phyloP scores from a whole-genome alignment of 1,140 invertebrate species.

The Drosophila saltans region DNA sequence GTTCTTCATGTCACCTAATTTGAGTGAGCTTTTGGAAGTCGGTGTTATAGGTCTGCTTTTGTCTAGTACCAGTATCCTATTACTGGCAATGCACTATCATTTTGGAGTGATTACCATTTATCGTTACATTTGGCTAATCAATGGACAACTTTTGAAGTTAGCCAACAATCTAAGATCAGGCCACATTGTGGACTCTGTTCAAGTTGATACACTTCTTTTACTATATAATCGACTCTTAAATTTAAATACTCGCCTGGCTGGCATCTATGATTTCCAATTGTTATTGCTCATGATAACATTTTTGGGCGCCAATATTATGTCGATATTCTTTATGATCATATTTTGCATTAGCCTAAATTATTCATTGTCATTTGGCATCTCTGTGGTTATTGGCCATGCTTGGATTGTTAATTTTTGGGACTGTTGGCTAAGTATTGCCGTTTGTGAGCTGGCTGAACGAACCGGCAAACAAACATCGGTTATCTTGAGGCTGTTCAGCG shows the following conservation, averaged over 20 bases:
- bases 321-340: too few species aligned
- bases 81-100: constrained; percentile 25
- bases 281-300: constrained; percentile 1
- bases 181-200: not conserved
- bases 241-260: constrained; percentile 14
- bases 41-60: not conserved
- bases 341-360: too few species aligned
- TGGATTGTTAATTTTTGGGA: constrained; percentile 42
- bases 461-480: constrained; percentile 28
- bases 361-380: too few species aligned
- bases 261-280: constrained; percentile 36
- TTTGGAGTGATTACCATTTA: constrained; percentile 43
- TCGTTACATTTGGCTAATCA: constrained; percentile 47
- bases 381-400: not conserved
- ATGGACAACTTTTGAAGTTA: constrained; percentile 29
- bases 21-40: not conserved
- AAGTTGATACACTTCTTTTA: not conserved
- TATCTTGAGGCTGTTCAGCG: constrained; percentile 33
- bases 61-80: not conserved
- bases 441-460: constrained; percentile 41
- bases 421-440: constrained; percentile 45
- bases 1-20: not conserved
- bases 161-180: not conserved
- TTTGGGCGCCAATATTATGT: constrained; percentile 31
- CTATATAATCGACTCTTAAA: constrained; percentile 41